Conservation (phyloP, 2,113 vertebrate genomes). For the Chelonoidis abingdonii region DNA sequence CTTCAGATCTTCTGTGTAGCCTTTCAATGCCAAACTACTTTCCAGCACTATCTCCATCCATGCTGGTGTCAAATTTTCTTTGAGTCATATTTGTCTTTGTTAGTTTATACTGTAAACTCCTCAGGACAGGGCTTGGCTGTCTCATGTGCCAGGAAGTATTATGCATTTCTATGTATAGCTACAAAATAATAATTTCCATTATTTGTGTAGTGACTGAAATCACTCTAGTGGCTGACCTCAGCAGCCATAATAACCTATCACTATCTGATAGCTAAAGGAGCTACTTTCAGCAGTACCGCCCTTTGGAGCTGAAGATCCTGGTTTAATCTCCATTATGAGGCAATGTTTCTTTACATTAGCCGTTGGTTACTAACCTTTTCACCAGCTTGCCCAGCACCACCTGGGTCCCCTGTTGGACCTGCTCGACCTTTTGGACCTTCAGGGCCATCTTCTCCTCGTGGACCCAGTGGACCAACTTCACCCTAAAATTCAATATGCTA, state of each 20-base stretch:
- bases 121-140: not conserved
- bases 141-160: rapidly evolving
- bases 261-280: not conserved
- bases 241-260: not conserved
- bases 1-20: not conserved
- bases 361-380: conserved; percentile 87
- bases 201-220: not conserved
- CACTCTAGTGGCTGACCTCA: not conserved
- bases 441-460: conserved; percentile 95
- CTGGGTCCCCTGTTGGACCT: conserved; percentile 91
- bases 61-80: not conserved
- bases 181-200: not conserved
- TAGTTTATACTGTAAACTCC: not conserved
- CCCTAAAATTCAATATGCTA: conserved; percentile 81
- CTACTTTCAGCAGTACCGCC: not conserved
- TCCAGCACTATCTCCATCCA: not conserved
- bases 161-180: not conserved
- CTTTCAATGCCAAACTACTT: not conserved
- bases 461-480: conserved; percentile 88
- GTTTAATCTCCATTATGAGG: not conserved
- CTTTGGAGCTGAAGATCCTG: not conserved
- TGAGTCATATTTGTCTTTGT: not conserved
- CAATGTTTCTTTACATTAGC: not conserved
- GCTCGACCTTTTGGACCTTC: conserved; percentile 96
- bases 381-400: conserved; percentile 90